These are phyloP conservation scores for Drosophila peninsularis DNA, from an alignment of 2,888 invertebrate species.

Conservation along the genomic window DNA sequence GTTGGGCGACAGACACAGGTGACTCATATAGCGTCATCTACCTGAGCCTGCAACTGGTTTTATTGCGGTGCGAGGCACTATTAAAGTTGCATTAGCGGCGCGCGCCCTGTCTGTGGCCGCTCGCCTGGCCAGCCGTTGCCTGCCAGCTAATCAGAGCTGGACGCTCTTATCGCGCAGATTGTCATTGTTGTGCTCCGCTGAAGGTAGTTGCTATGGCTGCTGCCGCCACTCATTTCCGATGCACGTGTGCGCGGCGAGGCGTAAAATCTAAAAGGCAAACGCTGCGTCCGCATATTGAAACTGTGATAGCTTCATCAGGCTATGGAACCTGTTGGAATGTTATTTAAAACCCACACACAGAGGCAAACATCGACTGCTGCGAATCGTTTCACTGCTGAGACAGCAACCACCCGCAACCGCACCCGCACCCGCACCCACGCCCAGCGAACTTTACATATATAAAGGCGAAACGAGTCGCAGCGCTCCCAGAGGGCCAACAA, in stretches of 20 bases:
- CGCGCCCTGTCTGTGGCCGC: constrained; percentile 43
- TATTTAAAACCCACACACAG: constrained; percentile 7
- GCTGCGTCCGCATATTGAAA: constrained; percentile 23
- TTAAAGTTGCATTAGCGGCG: constrained; percentile 65
- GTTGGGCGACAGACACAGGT: constrained; percentile 24
- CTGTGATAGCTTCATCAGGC: constrained; percentile 18
- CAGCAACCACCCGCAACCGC: constrained; percentile 18
- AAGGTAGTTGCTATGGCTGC: constrained; percentile 4
- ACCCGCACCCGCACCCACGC: background rate
- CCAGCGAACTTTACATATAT: background rate
- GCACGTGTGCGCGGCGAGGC: constrained; percentile 68
- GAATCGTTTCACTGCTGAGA: constrained; percentile 38
- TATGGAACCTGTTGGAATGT: constrained; percentile 37
- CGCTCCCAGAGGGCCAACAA: constrained; percentile 51
- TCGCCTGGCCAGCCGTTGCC: constrained; percentile 1
- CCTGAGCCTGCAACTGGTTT: constrained; percentile 59
- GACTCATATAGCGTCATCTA: constrained; percentile 42
- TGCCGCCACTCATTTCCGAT: constrained; percentile 56
- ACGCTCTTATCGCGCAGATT: constrained; percentile 60
- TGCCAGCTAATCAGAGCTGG: constrained; percentile 23
- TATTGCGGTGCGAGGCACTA: constrained; percentile 62
- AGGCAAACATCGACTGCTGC: constrained; percentile 6
- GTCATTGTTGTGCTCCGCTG: constrained; percentile 46
- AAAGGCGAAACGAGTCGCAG: constrained; percentile 8
- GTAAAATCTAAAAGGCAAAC: constrained; percentile 39